Evolutionary conservation across 2,113 vertebrate species (phyloP).

Genomic region (Antechinus flavipes): DNA sequence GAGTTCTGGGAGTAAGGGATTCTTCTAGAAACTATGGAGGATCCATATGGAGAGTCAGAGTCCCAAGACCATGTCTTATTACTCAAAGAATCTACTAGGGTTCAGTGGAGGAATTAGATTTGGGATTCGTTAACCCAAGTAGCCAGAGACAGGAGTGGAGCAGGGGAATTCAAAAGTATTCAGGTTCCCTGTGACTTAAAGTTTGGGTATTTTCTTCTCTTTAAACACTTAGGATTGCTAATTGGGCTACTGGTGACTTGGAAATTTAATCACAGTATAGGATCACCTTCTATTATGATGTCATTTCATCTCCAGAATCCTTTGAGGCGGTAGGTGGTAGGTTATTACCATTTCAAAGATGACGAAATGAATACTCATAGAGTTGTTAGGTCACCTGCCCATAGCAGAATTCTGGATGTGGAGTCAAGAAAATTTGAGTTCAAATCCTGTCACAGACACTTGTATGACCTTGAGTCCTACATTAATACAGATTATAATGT

Average conservation of each 20-base stretch:
- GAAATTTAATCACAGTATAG: not conserved
- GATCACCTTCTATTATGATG: not conserved
- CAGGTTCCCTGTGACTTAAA: not conserved
- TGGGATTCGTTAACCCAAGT: not conserved
- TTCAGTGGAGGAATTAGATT: not conserved
- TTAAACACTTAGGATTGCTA: not conserved
- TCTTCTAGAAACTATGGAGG: not conserved
- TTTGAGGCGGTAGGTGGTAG: not conserved
- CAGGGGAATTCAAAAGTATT: not conserved
- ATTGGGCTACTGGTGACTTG: not conserved
- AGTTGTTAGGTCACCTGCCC: slow-evolving; percentile 1
- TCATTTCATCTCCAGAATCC: slow-evolving; percentile 24
- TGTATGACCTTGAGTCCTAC: not conserved
- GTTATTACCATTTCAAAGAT: not conserved
- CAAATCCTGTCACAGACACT: not conserved
- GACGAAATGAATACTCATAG: not conserved
- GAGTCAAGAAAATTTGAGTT: not conserved
- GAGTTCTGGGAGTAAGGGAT: not conserved
- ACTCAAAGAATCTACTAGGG: not conserved
- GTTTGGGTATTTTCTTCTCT: not conserved
- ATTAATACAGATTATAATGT: not conserved
- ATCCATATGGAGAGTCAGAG: not conserved
- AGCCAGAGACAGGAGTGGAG: not conserved
- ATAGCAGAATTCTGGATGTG: not conserved
- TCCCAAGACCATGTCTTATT: not conserved